Evolutionary conservation across 2,113 vertebrate species (phyloP).

Genomic region (Dipodomys ordii): DNA sequence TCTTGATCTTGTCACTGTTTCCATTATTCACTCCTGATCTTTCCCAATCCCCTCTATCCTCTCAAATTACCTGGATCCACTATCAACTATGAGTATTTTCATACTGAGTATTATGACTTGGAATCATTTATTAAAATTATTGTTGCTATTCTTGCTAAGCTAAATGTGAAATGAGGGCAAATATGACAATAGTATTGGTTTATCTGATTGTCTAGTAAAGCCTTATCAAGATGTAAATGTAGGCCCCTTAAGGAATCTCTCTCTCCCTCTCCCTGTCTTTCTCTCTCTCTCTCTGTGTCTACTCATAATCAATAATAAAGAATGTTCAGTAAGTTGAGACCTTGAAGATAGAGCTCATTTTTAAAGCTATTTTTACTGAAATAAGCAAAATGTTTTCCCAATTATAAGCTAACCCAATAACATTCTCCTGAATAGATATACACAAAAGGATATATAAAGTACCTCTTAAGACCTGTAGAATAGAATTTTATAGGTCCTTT

Average conservation of each 20-base stretch:
- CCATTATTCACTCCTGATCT: too few relatives aligned
- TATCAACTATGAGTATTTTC: too few relatives aligned
- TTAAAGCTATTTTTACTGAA: background rate
- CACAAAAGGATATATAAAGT: background rate
- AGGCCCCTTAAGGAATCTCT: background rate
- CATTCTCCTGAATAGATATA: background rate
- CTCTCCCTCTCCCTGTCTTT: background rate
- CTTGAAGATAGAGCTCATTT: conserved; percentile 14
- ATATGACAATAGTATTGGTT: background rate
- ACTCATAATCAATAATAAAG: background rate
- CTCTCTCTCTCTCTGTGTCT: background rate
- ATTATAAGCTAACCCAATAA: background rate
- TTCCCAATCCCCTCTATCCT: too few relatives aligned
- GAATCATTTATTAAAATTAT: background rate
- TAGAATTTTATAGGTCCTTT: background rate
- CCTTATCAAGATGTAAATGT: background rate
- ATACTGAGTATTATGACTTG: too few relatives aligned
- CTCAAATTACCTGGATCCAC: too few relatives aligned
- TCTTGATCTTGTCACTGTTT: too few relatives aligned
- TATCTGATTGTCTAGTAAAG: background rate
- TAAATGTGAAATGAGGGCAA: background rate
- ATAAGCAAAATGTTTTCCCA: conserved; percentile 25
- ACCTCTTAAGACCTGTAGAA: background rate
- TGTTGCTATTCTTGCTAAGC: background rate
- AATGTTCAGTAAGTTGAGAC: background rate